A percentile compares a stretch with the other conserved stretches of the same genome.
These are phyloP conservation scores for Hemichromis elongatus DNA, from an alignment of 2,113 vertebrate species.

Conservation along the genomic window DNA sequence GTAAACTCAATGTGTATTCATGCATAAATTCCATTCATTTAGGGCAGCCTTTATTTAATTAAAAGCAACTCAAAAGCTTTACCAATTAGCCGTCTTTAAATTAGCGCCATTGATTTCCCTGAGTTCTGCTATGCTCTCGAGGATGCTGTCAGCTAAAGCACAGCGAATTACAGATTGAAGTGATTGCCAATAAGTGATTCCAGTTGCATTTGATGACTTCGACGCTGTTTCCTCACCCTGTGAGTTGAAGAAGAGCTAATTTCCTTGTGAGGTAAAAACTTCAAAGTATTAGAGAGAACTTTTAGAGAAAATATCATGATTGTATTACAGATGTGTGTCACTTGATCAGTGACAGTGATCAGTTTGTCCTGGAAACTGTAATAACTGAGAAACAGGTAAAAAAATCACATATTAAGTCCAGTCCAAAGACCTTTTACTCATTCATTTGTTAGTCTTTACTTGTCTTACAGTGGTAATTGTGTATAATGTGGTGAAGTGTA, in stretches of 20 bases:
- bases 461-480: neutral
- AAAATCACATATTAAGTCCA: neutral
- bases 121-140: neutral
- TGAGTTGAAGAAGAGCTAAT: neutral
- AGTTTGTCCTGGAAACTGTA: neutral
- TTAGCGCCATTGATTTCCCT: neutral
- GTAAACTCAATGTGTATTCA: neutral
- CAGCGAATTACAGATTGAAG: neutral
- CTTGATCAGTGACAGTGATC: neutral
- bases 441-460: neutral
- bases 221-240: neutral
- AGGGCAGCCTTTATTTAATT: slow-evolving; percentile 13
- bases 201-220: neutral
- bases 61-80: neutral
- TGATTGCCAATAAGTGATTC: neutral
- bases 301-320: neutral
- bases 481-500: neutral
- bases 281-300: neutral
- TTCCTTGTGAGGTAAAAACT: neutral
- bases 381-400: neutral
- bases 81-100: neutral
- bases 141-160: neutral
- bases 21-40: slow-evolving; percentile 1
- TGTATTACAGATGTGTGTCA: neutral
- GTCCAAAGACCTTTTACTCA: neutral